Conservation (phyloP, 2,888 invertebrate species). For the Drosophila longiperda region DNA sequence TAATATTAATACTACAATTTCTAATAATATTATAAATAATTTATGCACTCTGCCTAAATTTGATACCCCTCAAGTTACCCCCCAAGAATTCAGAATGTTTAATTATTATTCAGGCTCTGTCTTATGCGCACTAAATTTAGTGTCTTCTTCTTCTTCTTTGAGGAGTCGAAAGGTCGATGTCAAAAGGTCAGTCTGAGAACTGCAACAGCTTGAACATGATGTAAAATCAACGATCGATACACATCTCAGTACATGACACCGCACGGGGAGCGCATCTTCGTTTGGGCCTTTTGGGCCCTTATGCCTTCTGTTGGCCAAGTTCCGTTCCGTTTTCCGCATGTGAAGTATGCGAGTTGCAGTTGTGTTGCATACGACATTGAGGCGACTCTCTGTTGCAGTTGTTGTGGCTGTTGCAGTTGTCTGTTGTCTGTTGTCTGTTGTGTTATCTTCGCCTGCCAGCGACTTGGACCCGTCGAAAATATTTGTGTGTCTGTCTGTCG, state of each 20-base stretch:
- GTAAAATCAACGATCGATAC: slow-evolving; percentile 66
- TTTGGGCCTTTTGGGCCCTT: slow-evolving; percentile 3
- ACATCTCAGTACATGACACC: slow-evolving; percentile 53
- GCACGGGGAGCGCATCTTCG: slow-evolving; percentile 5
- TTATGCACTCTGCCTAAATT: background rate
- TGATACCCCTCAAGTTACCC: background rate
- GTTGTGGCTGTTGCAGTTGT: slow-evolving; percentile 17
- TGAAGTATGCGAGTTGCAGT: slow-evolving; percentile 61
- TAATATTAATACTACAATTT: background rate
- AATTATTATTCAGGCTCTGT: background rate
- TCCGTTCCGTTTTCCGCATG: slow-evolving; percentile 41
- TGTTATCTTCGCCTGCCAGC: slow-evolving; percentile 41
- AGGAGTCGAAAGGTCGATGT: background rate
- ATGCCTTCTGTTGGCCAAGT: slow-evolving; percentile 6
- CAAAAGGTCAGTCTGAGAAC: slow-evolving; percentile 46
- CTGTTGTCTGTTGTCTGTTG: slow-evolving; percentile 11
- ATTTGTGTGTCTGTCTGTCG: slow-evolving; percentile 65
- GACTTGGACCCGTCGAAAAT: slow-evolving; percentile 57
- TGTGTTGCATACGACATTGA: slow-evolving; percentile 32
- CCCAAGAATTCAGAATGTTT: background rate
- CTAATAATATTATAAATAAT: background rate
- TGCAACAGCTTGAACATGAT: slow-evolving; percentile 59
- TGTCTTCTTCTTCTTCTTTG: background rate
- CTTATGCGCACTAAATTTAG: background rate
- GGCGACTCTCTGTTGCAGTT: slow-evolving; percentile 27